These are phyloP conservation scores for Rhabdomys pumilio DNA, from an alignment of 2,797 vertebrate species.

Conservation along the genomic window DNA sequence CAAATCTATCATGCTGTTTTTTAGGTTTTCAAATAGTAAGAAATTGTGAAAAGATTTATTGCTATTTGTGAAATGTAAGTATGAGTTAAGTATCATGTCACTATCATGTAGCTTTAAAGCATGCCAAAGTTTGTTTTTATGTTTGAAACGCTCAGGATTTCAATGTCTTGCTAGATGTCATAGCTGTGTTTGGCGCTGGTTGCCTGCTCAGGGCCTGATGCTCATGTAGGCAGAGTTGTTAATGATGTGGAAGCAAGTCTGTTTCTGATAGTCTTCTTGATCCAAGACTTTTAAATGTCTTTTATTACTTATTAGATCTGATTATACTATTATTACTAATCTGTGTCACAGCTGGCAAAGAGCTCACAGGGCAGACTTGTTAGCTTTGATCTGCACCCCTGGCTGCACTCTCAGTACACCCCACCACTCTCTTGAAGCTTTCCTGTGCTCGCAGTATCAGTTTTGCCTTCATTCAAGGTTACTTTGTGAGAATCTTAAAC, in stretches of 20 bases:
- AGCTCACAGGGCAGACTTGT: background rate
- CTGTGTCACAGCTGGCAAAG: background rate
- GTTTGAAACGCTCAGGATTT: background rate
- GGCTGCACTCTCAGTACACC: too few relatives aligned
- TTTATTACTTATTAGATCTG: background rate
- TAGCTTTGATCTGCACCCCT: background rate
- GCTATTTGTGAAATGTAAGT: slow-evolving; percentile 7
- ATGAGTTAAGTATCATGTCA: background rate
- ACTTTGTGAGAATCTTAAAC: background rate
- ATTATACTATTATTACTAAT: background rate
- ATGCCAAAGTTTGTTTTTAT: background rate
- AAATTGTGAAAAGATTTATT: background rate
- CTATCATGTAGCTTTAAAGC: background rate
- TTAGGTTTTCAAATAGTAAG: background rate
- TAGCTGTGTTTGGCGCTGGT: background rate
- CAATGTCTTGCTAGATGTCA: background rate
- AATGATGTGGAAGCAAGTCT: background rate
- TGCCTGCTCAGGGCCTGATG: background rate
- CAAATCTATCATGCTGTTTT: background rate
- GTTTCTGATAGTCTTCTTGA: background rate
- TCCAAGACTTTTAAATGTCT: background rate
- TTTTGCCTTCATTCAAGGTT: background rate
- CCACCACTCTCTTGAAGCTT: background rate
- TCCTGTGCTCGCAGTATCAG: background rate
- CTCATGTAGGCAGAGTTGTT: background rate